Percentiles rank a stretch among this genome's conserved stretches.
Conservation (phyloP, 2,113 vertebrate genomes). For the Lagopus muta region DNA sequence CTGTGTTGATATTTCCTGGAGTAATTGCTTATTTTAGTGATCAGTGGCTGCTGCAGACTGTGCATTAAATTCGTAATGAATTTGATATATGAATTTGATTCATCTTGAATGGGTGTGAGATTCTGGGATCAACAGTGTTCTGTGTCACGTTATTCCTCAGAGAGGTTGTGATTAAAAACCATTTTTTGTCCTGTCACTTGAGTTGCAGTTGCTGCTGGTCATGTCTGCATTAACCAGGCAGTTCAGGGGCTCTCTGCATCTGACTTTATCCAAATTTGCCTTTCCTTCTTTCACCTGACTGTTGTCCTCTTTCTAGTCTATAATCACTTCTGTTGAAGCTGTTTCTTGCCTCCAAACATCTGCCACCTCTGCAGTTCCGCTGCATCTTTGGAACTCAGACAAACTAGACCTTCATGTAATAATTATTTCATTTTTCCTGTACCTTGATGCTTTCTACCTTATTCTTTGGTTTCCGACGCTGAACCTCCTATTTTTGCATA, state of each 20-base stretch:
- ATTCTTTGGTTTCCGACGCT: not conserved
- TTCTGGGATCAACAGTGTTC: not conserved
- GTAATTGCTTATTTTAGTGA: not conserved
- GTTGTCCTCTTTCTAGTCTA: not conserved
- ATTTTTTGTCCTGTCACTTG: not conserved
- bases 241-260: not conserved
- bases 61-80: not conserved
- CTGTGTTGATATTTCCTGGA: not conserved
- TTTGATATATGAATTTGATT: not conserved
- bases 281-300: not conserved
- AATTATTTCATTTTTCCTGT: not conserved
- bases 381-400: not conserved
- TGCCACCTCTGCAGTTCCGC: not conserved
- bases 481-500: not conserved
- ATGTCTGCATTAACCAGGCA: not conserved
- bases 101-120: not conserved
- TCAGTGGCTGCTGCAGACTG: not conserved
- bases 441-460: not conserved
- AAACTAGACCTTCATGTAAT: not conserved
- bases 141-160: not conserved
- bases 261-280: not conserved
- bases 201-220: not conserved
- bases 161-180: not conserved
- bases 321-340: not conserved
- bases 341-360: not conserved